Evolutionary conservation across 2,797 vertebrate genomes (phyloP), one percentile per base, ranked within the genome.

Genomic region (Xenentodon cancila): DNA sequence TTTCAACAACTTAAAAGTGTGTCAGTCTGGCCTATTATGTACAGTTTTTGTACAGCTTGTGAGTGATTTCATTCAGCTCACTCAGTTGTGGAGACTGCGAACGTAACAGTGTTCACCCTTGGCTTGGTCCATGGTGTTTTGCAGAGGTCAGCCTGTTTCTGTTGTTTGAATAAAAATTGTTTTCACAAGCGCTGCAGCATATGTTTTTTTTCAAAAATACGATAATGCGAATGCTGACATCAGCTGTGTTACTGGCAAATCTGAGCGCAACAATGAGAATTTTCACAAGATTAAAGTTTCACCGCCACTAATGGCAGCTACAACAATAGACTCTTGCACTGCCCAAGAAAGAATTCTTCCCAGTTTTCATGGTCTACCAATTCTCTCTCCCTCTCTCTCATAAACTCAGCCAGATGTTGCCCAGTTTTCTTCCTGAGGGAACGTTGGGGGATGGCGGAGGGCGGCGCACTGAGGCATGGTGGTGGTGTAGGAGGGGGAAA

Each of bases 131-230:
- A 92, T 90, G 89, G 93, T 95, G 92, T 93, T 94, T 94, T 93
- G 92, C 94, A 92, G 93, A 93, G 92, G 91, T 93, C 85, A 85
- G 92, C 91, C 93, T 93, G 91, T 96, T 94, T 95, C 91, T 95
- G 93, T 94, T 92, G 93, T 95, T 94, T 93, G 90, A 97, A 96
- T 97, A 96, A 97, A 97, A 97, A 86, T 90, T 84, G 74, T 95
- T 95, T 96, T 95, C 77, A 81, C 79, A 74, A 75, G 59, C 81
- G 57, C 40, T 42, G 37, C 34, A 78, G 68, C 51, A 53, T 71
- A 73, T 80, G 64, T 81, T 82, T 81, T 82, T 81, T 54, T 64
- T 84, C 77, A 48, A 40, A 55, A 55, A 59, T 64, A 72, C 70
- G 71, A 21, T 72, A 77, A 79, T 47, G 30, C 70, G 59, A 77